Conservation (phyloP, 1,140 invertebrate genomes). For the Drosophila ohnishii region DNA sequence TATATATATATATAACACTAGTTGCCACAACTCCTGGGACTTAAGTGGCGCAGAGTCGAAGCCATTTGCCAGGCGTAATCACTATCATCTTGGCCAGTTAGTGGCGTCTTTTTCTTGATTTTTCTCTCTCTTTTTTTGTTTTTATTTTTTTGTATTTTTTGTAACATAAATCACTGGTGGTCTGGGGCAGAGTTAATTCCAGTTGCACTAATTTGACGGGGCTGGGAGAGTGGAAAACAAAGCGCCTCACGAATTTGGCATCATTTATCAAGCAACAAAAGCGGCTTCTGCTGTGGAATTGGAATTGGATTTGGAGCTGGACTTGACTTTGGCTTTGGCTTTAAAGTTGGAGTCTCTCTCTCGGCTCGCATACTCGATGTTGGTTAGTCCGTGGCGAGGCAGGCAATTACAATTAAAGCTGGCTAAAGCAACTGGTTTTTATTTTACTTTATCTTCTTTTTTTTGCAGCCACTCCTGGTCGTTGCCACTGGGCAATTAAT, state of each 20-base stretch:
- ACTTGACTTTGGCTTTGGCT: constrained; percentile 18
- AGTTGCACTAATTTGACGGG: constrained; percentile 67
- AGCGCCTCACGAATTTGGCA: constrained; percentile 76
- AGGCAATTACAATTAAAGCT: constrained; percentile 56
- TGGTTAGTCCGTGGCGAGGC: constrained; percentile 14
- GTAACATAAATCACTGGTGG: constrained; percentile 63
- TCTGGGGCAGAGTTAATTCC: constrained; percentile 27
- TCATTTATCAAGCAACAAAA: constrained; percentile 66
- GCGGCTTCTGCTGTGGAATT: constrained; percentile 23
- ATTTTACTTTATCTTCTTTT: background rate
- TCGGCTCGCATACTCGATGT: background rate
- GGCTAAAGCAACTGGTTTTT: constrained; percentile 48
- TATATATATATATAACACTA: constrained; percentile 9
- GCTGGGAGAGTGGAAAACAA: constrained; percentile 58
- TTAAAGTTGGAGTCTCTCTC: background rate
- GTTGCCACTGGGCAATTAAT: constrained; percentile 63
- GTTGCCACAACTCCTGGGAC: constrained; percentile 16
- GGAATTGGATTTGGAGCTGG: constrained; percentile 35
- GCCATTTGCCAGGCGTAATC: constrained; percentile 47
- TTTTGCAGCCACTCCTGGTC: constrained; percentile 23
- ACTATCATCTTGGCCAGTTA: constrained; percentile 37
- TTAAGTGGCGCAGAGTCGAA: constrained; percentile 23
- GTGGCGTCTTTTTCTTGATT: constrained; percentile 6
- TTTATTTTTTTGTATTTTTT: constrained; percentile 17
- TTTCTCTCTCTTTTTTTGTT: background rate